Evolutionary conservation across 2,797 vertebrate species (phyloP).

Genomic region (Lepus oiostolus): DNA sequence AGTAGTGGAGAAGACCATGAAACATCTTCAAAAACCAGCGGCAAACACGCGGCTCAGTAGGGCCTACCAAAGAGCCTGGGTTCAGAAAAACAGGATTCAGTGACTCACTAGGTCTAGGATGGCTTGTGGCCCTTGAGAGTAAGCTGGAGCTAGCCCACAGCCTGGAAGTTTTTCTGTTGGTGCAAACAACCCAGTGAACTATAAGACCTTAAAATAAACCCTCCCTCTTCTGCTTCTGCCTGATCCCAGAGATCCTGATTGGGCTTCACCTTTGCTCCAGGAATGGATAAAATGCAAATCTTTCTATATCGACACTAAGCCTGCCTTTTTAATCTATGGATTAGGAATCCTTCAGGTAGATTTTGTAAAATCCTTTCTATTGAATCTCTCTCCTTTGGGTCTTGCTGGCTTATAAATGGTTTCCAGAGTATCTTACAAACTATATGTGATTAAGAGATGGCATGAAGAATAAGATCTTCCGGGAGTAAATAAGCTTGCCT

Average conservation of each 20-base stretch:
- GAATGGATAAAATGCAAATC: neutral
- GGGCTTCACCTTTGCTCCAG: conserved; percentile 29
- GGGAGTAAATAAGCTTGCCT: conserved; percentile 75
- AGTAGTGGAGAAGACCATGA: conserved; percentile 91
- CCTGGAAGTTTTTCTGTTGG: conserved; percentile 35
- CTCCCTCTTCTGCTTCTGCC: neutral
- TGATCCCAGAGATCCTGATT: conserved; percentile 4
- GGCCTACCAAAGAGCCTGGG: neutral
- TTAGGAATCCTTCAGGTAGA: conserved; percentile 37
- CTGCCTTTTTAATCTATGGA: conserved; percentile 58
- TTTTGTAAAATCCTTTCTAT: conserved; percentile 63
- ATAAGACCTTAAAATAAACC: neutral
- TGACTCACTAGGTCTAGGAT: neutral
- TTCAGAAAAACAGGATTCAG: neutral
- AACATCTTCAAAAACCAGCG: conserved; percentile 86
- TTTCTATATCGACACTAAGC: neutral
- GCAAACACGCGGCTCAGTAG: neutral
- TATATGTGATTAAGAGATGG: conserved; percentile 65
- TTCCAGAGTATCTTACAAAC: conserved; percentile 35
- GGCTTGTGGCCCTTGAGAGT: conserved; percentile 10
- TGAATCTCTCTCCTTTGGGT: conserved; percentile 50
- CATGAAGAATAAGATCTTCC: conserved; percentile 75
- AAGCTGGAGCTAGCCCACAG: neutral
- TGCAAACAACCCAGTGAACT: conserved; percentile 6
- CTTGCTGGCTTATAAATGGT: conserved; percentile 27